Conservation (phyloP, 2,113 vertebrate genomes). For the Oriolus oriolus region DNA sequence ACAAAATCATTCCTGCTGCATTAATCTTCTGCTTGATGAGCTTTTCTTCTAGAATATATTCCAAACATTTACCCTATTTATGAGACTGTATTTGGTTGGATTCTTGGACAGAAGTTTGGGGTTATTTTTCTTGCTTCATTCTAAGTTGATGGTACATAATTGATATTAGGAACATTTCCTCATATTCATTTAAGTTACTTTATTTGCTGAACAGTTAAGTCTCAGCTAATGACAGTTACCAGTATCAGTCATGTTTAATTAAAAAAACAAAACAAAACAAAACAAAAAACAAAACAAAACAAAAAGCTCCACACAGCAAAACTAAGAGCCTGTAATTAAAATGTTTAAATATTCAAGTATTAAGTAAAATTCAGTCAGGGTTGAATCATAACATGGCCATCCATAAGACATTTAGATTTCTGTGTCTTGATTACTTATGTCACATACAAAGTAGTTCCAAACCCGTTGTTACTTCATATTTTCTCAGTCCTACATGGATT, state of each 20-base stretch:
- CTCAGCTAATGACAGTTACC: background rate
- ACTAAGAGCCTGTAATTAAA: background rate
- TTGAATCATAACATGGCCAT: background rate
- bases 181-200: background rate
- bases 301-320: fast-evolving
- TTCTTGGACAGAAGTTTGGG: background rate
- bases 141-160: background rate
- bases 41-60: background rate
- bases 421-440: background rate
- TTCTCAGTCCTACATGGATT: background rate
- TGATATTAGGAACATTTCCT: background rate
- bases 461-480: background rate
- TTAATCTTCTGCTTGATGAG: background rate
- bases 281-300: too few relatives aligned
- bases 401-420: background rate
- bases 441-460: background rate
- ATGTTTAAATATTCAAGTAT: background rate
- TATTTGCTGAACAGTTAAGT: background rate
- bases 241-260: background rate
- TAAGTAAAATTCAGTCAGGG: background rate
- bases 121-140: background rate
- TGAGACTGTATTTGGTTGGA: background rate
- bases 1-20: background rate
- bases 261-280: background rate
- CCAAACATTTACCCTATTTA: background rate